These are phyloP conservation scores for Psittacula echo DNA, from an alignment of 2,797 vertebrate species.

Conservation along the genomic window DNA sequence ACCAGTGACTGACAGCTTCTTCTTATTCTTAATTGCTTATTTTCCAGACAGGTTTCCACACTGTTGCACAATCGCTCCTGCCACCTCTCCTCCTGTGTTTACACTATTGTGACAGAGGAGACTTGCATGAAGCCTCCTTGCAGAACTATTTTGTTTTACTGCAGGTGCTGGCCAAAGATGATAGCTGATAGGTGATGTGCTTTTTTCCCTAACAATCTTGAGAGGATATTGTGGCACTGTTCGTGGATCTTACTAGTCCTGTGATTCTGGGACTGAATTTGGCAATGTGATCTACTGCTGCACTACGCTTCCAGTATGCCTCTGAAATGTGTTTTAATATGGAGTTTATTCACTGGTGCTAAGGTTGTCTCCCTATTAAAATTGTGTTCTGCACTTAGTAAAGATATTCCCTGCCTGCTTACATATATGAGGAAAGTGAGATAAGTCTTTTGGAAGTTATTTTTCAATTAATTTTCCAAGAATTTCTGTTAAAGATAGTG, in stretches of 20 bases:
- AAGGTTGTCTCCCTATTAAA: background rate
- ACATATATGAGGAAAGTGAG: fast-evolving
- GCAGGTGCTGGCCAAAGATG: background rate
- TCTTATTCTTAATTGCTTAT: background rate
- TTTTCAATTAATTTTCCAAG: background rate
- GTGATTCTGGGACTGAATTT: background rate
- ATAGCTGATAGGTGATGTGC: fast-evolving
- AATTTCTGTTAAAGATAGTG: background rate
- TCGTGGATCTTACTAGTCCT: background rate
- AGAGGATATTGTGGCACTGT: background rate
- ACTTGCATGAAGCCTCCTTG: background rate
- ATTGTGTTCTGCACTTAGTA: background rate
- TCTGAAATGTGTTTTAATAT: background rate
- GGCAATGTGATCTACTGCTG: background rate
- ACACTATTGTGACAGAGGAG: background rate
- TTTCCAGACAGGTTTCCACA: background rate
- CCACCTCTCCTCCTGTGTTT: background rate
- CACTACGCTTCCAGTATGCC: fast-evolving
- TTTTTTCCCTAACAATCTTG: background rate
- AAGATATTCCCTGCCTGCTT: background rate
- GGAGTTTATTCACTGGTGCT: background rate
- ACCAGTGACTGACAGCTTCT: background rate
- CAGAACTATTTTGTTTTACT: background rate
- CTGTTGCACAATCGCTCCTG: background rate
- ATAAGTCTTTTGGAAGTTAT: background rate